phyloP scores from a whole-genome alignment of 2,113 vertebrate species.

The Tachysurus vachellii region DNA sequence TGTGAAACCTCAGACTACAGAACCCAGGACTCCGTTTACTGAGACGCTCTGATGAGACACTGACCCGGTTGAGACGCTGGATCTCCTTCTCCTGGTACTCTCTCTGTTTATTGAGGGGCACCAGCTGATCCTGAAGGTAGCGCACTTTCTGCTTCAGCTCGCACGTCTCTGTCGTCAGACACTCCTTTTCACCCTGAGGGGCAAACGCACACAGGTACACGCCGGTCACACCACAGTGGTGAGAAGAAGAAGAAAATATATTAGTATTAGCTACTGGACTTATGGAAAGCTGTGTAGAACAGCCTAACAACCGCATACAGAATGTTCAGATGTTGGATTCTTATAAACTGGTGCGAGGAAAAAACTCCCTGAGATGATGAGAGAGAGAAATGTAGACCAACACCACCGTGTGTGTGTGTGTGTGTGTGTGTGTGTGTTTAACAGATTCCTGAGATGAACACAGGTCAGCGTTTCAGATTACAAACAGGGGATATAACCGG shows the following conservation, averaged over 20 bases:
- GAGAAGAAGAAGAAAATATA: no score
- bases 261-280: not conserved
- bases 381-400: not conserved
- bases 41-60: not conserved
- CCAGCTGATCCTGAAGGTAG: conserved; percentile 90
- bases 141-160: conserved; percentile 90
- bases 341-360: not conserved
- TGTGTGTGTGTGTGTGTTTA: not conserved
- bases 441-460: not conserved
- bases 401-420: not conserved
- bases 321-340: not conserved
- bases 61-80: conserved; percentile 90
- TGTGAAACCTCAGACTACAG: no score
- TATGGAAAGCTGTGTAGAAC: not conserved
- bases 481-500: not conserved
- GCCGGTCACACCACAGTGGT: conserved; percentile 13
- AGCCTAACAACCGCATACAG: not conserved
- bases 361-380: not conserved
- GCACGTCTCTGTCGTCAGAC: conserved; percentile 82
- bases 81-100: conserved; percentile 98
- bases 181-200: conserved; percentile 87
- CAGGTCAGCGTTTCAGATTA: not conserved
- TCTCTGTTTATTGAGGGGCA: conserved; percentile 86
- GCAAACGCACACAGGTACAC: not conserved
- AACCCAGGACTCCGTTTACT: no score